Percentiles rank a stretch among this genome's conserved stretches.
Evolutionary conservation across 2,888 invertebrate genomes (phyloP).

Genomic region (Drosophila kokeensis): DNA sequence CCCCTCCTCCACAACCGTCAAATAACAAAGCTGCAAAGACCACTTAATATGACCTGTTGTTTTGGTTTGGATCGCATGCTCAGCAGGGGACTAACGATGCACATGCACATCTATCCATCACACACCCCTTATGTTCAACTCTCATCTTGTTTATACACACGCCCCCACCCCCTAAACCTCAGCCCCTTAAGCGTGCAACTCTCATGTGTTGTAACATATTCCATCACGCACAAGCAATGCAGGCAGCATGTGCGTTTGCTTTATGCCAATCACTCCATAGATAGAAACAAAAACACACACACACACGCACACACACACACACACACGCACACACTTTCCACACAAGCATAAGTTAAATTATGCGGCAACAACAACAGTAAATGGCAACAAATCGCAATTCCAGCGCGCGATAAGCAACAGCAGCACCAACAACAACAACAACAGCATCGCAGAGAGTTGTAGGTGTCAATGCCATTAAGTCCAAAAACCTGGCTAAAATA

Average conservation of each 20-base stretch:
- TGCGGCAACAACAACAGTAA: conserved; percentile 52
- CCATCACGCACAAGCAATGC: conserved; percentile 50
- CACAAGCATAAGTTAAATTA: conserved; percentile 64
- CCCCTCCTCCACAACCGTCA: not conserved
- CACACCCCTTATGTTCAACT: conserved; percentile 19
- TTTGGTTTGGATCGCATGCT: conserved; percentile 4
- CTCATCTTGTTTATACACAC: not conserved
- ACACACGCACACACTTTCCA: not conserved
- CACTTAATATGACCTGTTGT: not conserved
- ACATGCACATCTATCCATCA: conserved; percentile 8
- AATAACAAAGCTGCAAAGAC: not conserved
- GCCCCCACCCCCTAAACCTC: not conserved
- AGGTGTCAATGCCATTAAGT: conserved; percentile 52
- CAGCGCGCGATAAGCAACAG: conserved; percentile 56
- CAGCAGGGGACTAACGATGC: not conserved
- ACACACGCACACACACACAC: conserved; percentile 1
- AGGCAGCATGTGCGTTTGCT: conserved; percentile 65
- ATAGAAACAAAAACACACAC: conserved; percentile 10
- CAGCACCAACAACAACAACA: conserved; percentile 12
- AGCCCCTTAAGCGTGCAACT: conserved; percentile 11
- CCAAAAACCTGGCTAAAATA: not conserved
- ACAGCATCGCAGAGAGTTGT: conserved; percentile 29
- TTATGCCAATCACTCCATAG: conserved; percentile 65
- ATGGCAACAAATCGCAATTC: conserved; percentile 54
- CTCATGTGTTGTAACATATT: conserved; percentile 31